These are phyloP conservation scores for Helarctos malayanus DNA, from an alignment of 2,797 vertebrate genomes.

Conservation along the genomic window DNA sequence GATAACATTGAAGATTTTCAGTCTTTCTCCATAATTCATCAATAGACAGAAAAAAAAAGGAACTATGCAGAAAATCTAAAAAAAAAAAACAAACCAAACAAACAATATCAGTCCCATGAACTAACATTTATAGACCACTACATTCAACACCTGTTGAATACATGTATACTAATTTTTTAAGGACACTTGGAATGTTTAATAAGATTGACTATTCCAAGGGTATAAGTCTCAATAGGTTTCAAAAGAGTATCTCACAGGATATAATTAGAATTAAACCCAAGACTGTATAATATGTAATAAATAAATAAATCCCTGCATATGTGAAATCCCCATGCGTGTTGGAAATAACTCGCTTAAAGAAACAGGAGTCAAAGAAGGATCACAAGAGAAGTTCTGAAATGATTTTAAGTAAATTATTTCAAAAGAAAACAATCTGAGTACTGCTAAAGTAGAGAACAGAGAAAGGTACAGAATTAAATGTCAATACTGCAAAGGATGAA, in stretches of 20 bases:
- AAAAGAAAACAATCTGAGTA: neutral
- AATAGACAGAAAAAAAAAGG: neutral
- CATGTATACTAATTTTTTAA: neutral
- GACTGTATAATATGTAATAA: neutral
- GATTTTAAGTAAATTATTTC: neutral
- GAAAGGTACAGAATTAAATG: neutral
- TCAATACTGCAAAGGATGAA: neutral
- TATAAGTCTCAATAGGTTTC: neutral
- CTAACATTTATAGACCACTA: neutral
- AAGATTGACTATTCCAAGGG: neutral
- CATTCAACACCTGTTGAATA: neutral
- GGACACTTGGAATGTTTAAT: neutral
- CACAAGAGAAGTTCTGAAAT: neutral
- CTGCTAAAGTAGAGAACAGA: neutral
- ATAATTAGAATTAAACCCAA: neutral
- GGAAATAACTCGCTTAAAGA: neutral
- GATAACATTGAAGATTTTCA: neutral
- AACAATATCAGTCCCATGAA: neutral
- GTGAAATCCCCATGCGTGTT: neutral
- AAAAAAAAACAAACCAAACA: neutral
- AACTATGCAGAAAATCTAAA: neutral
- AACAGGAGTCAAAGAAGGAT: neutral
- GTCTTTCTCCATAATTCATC: neutral
- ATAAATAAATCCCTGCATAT: neutral
- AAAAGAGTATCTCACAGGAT: neutral